Conservation (phyloP, 2,113 vertebrate species). For the Syngnathus scovelli region DNA sequence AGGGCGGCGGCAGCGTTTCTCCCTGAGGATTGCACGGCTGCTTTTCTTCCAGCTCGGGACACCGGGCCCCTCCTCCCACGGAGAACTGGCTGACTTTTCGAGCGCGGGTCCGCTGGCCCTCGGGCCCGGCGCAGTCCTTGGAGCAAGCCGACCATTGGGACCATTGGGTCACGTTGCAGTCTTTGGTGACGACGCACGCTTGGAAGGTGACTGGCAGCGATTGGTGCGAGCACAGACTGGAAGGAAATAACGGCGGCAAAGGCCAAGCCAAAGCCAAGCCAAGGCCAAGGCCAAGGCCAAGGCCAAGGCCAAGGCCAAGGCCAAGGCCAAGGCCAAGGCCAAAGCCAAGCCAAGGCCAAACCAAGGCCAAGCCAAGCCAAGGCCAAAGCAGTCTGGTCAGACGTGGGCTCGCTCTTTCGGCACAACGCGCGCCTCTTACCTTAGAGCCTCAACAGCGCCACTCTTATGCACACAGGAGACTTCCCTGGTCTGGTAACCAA, state of each 20-base stretch:
- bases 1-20: slow-evolving; percentile 74
- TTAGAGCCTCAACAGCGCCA: slow-evolving; percentile 75
- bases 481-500: slow-evolving; percentile 89
- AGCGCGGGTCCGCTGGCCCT: slow-evolving; percentile 76
- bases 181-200: slow-evolving; percentile 85
- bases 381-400: neutral
- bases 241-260: slow-evolving; percentile 18
- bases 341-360: too few species aligned
- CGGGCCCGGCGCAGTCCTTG: slow-evolving; percentile 80
- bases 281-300: too few species aligned
- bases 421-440: slow-evolving; percentile 65
- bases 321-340: too few species aligned
- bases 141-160: slow-evolving; percentile 87
- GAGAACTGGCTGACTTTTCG: slow-evolving; percentile 81
- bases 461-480: slow-evolving; percentile 84
- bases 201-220: slow-evolving; percentile 85
- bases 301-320: neutral
- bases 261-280: neutral
- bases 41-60: slow-evolving; percentile 81
- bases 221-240: slow-evolving; percentile 85
- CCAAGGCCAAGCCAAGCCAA: too few species aligned
- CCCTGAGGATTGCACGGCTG: slow-evolving; percentile 79
- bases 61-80: slow-evolving; percentile 75
- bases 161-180: slow-evolving; percentile 89
- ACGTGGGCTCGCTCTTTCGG: too few species aligned